These are phyloP conservation scores for Stomatorhinus ivindoensis DNA, from an alignment of 2,113 vertebrate species.

Conservation along the genomic window DNA sequence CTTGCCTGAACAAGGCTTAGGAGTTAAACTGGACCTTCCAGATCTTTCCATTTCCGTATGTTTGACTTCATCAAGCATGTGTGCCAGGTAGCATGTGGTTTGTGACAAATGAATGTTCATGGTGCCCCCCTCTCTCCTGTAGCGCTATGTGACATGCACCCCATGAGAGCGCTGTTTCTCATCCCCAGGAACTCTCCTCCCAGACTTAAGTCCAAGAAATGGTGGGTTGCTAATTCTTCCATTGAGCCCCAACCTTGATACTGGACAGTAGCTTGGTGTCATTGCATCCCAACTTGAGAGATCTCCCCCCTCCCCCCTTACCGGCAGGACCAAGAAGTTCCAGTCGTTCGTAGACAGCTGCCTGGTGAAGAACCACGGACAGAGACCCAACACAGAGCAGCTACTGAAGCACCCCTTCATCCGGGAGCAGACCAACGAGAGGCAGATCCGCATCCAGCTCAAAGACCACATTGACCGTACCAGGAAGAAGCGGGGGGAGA, in stretches of 20 bases:
- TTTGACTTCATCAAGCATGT: background rate
- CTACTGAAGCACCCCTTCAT: slow-evolving; percentile 90
- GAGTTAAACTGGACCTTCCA: background rate
- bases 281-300: background rate
- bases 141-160: slow-evolving; percentile 97
- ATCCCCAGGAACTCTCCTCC: slow-evolving; percentile 91
- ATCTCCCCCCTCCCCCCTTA: background rate
- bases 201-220: slow-evolving; percentile 91
- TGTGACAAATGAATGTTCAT: background rate
- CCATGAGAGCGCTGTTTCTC: slow-evolving; percentile 95
- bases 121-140: slow-evolving; percentile 38
- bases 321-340: slow-evolving; percentile 89
- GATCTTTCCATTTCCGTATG: background rate
- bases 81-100: background rate
- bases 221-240: slow-evolving; percentile 63
- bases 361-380: slow-evolving; percentile 84
- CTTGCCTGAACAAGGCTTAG: background rate
- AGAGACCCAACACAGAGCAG: slow-evolving; percentile 82
- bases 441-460: slow-evolving; percentile 92
- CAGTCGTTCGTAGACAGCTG: slow-evolving; percentile 91
- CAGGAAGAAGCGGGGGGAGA: slow-evolving; percentile 90
- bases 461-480: slow-evolving; percentile 98
- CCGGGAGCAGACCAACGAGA: slow-evolving; percentile 81
- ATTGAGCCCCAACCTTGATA: background rate
- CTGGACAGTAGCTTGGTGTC: background rate